Base-by-base conservation (phyloP, 1,140 invertebrate genomes). In the Tetramorium parvispinum region DNA sequence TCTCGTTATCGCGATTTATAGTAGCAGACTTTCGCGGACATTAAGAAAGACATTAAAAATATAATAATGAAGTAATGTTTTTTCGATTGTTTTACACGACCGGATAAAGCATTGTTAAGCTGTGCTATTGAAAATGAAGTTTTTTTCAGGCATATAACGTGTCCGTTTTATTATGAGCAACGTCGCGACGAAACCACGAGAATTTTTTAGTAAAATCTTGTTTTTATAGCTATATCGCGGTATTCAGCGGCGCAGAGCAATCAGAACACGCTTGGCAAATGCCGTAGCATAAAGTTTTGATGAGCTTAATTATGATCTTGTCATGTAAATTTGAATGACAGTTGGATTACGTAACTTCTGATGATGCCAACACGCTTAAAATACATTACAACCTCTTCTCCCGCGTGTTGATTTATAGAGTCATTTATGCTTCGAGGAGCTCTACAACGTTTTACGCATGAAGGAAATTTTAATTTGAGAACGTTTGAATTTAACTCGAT, bases 301-400 rank as follows among this genome's bases (percentile, higher is more conserved):
- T n/a, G 24, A 73, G 40, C 46, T 73, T 73, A 75, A 83, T 83
- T 59, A 83, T 55, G 37, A 70, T 55, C 32, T 70, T 70, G 24
- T 37, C 43, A 37, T 65, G 55, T 70, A 55, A 81, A 81, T 81
- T 51, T 81, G 32, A 70, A 81, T 81, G 21, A 32, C 16, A 13
- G 46, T 37, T 13, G 16, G 6, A 81, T 70, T 81, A 71, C 32
- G 13, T 70, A 71, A 55, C 32, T 71, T 21, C 8, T 81, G 55
- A 79, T 57, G 65, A 81, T 57, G 24, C 16, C 32, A 13, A 13
- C n/a, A 18, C n/a, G 7, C n/a, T 49, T 32, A 79, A 66, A 79
- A 18, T 32, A 66, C 59, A 3, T 53, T 81, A 68, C 51, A 66
- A 4, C 37, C 11, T 68, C 46, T 51, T 37, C 21, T 7, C 10